These are phyloP conservation scores for Cassiopea xamachana DNA, from an alignment of 30 jellyfish, hydroid and myxozoan genomes.

Conservation along the genomic window DNA sequence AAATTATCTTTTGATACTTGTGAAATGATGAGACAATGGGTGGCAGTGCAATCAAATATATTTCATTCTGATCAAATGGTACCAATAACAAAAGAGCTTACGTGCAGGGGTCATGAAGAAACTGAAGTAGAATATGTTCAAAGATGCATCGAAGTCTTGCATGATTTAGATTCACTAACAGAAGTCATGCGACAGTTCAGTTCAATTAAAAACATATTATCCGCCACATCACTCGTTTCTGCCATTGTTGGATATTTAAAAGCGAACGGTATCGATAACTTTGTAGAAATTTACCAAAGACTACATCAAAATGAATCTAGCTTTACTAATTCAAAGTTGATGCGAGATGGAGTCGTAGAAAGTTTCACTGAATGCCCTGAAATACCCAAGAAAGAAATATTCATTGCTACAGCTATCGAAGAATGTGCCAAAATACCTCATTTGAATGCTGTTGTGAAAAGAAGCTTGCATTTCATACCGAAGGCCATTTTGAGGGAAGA, in stretches of 20 bases:
- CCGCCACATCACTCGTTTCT: constrained; percentile 60
- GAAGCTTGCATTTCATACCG: constrained; percentile 36
- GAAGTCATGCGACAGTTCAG: constrained; percentile 43
- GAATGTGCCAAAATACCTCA: constrained; percentile 59
- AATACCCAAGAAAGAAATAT: constrained; percentile 17
- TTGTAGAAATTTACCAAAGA: constrained; percentile 7
- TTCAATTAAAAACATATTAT: constrained; percentile 34
- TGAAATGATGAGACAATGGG: not conserved
- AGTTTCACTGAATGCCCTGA: constrained; percentile 24
- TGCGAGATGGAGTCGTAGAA: constrained; percentile 9
- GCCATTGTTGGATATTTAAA: constrained; percentile 52
- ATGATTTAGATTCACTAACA: not conserved
- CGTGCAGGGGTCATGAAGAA: constrained; percentile 18
- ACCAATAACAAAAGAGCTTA: not conserved
- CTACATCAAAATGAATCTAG: not conserved
- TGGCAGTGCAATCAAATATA: too few species aligned
- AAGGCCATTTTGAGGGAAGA: constrained; percentile 40
- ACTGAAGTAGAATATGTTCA: constrained; percentile 50
- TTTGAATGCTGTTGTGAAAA: constrained; percentile 25
- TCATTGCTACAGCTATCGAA: constrained; percentile 14
- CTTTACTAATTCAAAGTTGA: not conserved
- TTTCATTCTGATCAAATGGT: not conserved
- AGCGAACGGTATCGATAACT: not conserved
- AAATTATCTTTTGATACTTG: too few species aligned
- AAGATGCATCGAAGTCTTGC: constrained; percentile 28